phyloP scores from a whole-genome alignment of 2,888 invertebrate species.

The Teleogryllus oceanicus region DNA sequence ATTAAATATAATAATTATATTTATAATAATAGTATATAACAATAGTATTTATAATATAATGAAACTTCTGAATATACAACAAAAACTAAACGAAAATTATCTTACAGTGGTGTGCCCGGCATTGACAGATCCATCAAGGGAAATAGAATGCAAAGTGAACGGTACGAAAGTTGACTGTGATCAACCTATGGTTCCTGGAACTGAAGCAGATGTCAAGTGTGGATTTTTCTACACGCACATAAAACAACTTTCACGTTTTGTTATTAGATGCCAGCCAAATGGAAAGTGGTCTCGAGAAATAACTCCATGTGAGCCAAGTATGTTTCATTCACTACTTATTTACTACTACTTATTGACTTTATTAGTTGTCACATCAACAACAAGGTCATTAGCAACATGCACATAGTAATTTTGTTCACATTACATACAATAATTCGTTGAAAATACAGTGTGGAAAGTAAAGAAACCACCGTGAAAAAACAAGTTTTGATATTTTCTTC shows the following conservation, averaged over 20 bases:
- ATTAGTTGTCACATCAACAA: no score
- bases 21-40: no score
- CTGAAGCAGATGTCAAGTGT: constrained; percentile 41
- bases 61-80: no score
- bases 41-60: no score
- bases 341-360: no score
- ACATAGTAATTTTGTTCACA: no score
- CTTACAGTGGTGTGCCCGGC: constrained; percentile 38
- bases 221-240: constrained; percentile 40
- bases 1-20: no score
- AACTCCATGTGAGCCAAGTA: neutral
- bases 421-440: no score
- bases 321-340: neutral
- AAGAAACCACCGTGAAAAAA: no score
- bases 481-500: no score
- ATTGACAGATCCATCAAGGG: constrained; percentile 39
- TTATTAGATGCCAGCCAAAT: neutral
- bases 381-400: no score
- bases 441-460: no score
- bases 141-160: constrained; percentile 39
- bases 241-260: neutral
- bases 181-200: constrained; percentile 39
- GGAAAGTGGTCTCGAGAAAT: neutral
- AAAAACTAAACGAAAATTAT: neutral
- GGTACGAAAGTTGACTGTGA: constrained; percentile 40